Evolutionary conservation across 2,888 invertebrate species (phyloP), one percentile per base, ranked within the genome.

Genomic region (Spodoptera littoralis): DNA sequence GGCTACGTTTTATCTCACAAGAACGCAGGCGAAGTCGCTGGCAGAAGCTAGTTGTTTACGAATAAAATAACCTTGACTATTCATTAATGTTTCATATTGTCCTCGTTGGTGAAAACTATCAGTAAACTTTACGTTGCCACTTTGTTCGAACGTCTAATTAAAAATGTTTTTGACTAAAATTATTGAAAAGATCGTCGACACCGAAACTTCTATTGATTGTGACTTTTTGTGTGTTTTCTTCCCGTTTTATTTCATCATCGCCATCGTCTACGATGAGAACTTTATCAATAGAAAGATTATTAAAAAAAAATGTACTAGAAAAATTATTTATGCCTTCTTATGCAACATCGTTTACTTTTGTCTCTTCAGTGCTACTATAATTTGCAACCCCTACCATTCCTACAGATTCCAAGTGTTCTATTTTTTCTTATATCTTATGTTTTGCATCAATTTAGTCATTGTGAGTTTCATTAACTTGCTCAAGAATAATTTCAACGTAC

Each of bases 321-420:
- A 58, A 36, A 46, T 65, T 0, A 18, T 59, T 0, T 59, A 22
- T n/a, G 50, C 18, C 11, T n/a, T 43, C 6, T 18, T 67, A 4
- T 57, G 67, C 12, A 46, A 50, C 12, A 11, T 27, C 30, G 13
- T 50, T n/a, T 65, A 57, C 24, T 30, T 50, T 4, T n/a, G 45
- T 30, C 50, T 65, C 4, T 22, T 58, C 11, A n/a, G 11, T 18
- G 42, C 45, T 8, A 58, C 67, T 24, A 12, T 66, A 0, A 11
- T 9, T 11, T 42, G 12, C 24, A 67, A 46, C 22, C 68, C 59
- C 1, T 67, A 36, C 9, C 49, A 11, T 36, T 18, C 8, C 1
- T n/a, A n/a, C 22, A 9, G 30, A 8, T 67, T 51, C n/a, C 59
- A 4, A 51, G 36, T 68, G 22, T 13, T 68, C 4, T 69, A 47